phyloP scores from a whole-genome alignment of 2,797 vertebrate genomes.

The Sternotherus odoratus region DNA sequence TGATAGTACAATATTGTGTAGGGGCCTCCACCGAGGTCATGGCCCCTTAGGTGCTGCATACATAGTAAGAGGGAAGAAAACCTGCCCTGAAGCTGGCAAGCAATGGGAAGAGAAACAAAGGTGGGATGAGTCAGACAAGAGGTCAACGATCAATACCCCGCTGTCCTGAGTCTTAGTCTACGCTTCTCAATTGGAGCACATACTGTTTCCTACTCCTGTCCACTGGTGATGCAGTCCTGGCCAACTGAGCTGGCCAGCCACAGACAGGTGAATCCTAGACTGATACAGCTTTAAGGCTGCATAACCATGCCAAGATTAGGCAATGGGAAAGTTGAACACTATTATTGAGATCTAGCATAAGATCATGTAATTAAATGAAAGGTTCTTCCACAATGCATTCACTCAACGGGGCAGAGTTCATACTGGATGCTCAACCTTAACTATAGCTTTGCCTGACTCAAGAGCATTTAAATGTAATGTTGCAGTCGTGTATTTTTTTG shows the following conservation, averaged over 20 bases:
- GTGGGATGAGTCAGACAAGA: not conserved
- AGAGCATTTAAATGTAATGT: not conserved
- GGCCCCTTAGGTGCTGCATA: not conserved
- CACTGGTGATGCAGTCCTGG: fast-evolving
- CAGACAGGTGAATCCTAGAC: not conserved
- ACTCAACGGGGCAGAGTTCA: not conserved
- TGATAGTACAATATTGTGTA: not conserved
- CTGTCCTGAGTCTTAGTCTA: too few species aligned
- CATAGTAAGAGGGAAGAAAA: not conserved
- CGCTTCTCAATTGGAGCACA: too few species aligned
- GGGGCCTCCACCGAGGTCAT: not conserved
- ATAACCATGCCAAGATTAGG: not conserved
- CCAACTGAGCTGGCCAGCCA: not conserved
- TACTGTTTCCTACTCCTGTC: fast-evolving
- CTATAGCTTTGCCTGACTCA: not conserved
- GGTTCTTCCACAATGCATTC: not conserved
- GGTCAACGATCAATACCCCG: not conserved
- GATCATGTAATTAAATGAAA: not conserved
- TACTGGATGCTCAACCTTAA: not conserved
- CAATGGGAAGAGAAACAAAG: not conserved
- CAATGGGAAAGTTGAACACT: not conserved
- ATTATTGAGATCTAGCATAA: not conserved
- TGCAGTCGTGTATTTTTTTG: not conserved
- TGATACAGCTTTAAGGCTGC: not conserved
- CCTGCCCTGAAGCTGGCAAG: not conserved